Evolutionary conservation across 2,888 invertebrate genomes (phyloP).

Genomic region (Cyrtodaria siliqua): DNA sequence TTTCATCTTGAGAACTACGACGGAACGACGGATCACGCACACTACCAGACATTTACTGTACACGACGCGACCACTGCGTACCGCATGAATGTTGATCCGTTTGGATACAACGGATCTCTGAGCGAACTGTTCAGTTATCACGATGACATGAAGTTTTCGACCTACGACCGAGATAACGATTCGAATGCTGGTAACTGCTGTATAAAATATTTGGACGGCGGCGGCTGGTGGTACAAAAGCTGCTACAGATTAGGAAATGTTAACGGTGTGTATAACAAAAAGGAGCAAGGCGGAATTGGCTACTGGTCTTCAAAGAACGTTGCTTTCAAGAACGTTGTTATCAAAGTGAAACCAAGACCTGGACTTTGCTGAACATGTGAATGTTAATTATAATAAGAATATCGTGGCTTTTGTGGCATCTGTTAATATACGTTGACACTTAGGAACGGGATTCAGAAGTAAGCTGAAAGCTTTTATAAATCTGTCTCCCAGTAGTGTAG

Average conservation of each 20-base stretch:
- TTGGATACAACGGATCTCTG: constrained; percentile 85
- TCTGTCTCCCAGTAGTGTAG: no score
- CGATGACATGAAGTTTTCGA: constrained; percentile 47
- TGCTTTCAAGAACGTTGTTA: constrained; percentile 6
- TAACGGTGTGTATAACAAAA: constrained; percentile 44
- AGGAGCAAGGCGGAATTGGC: constrained; percentile 28
- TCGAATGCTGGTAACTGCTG: constrained; percentile 6
- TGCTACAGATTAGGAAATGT: constrained; percentile 38
- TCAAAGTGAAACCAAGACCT: constrained; percentile 16
- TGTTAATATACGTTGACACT: no score
- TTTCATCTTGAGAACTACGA: constrained; percentile 46
- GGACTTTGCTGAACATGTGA: constrained; percentile 18
- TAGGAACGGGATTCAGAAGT: no score
- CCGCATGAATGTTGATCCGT: constrained; percentile 69
- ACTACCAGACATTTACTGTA: constrained; percentile 44
- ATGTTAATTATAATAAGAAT: background rate
- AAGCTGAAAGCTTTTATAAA: no score
- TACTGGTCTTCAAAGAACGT: constrained; percentile 9
- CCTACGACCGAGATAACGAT: constrained; percentile 51
- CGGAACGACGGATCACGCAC: constrained; percentile 30
- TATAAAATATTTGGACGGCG: constrained; percentile 11
- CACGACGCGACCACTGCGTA: constrained; percentile 43
- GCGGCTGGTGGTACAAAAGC: constrained; percentile 45
- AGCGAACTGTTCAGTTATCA: constrained; percentile 37
- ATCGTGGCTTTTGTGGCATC: no score